Evolutionary conservation across 2,888 invertebrate species (phyloP).

Genomic region (Eulithis testata): DNA sequence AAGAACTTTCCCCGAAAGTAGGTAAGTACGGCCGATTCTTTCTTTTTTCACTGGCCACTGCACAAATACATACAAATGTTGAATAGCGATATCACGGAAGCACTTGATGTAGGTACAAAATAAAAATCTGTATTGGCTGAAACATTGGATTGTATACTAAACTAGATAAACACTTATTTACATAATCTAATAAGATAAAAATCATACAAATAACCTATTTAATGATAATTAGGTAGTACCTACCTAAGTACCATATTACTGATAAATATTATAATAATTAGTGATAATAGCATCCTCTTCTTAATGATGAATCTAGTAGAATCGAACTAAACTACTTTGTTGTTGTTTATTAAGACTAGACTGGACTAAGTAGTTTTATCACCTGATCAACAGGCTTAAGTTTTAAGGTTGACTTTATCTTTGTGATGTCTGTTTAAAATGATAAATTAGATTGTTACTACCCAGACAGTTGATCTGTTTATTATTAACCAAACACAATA

Average conservation of each 20-base stretch:
- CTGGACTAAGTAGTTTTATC: slow-evolving; percentile 5
- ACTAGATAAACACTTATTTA: slow-evolving; percentile 1
- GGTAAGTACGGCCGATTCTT: background rate
- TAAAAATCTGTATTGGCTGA: no score
- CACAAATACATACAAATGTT: no score
- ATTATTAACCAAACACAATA: background rate
- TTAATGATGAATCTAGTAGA: slow-evolving; percentile 17
- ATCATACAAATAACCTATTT: slow-evolving; percentile 13
- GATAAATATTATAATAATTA: slow-evolving; percentile 7
- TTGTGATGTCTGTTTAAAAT: slow-evolving; percentile 1
- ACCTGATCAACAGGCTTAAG: slow-evolving; percentile 35
- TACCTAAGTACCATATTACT: background rate
- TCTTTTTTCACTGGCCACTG: no score
- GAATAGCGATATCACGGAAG: no score
- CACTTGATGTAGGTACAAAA: no score
- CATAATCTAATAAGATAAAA: slow-evolving; percentile 6
- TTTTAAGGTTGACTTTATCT: slow-evolving; percentile 42
- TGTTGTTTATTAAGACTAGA: slow-evolving; percentile 7
- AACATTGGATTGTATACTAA: background rate
- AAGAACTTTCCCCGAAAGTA: no score
- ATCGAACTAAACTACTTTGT: slow-evolving; percentile 15
- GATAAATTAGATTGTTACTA: no score
- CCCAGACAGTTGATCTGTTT: background rate
- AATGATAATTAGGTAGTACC: background rate
- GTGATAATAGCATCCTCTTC: slow-evolving; percentile 17